Base-by-base conservation (phyloP, 2,797 vertebrate genomes). In the Malurus splendens region DNA sequence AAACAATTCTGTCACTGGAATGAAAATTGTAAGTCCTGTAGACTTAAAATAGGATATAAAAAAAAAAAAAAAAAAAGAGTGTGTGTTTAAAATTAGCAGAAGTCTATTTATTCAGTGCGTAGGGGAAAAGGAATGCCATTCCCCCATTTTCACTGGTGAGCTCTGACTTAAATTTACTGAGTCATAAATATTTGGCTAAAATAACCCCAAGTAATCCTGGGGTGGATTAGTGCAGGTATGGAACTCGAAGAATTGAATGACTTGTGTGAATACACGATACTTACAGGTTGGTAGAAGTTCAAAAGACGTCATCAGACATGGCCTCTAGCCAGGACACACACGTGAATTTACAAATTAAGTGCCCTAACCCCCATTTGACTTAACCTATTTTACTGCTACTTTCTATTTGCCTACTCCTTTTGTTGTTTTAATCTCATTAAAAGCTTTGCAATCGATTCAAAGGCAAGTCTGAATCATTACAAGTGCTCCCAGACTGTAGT, bases 181-280 rank as follows among this genome's bases (percentile, higher is more conserved):
- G 79, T 85, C 66, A 87, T 87, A 95, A 90, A 93, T 92, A 87
- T 89, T 92, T 93, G 77, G 66, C 90, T 93, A 90, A 89, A 90
- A 92, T 87, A 89, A 90, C 68, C 78, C 52, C 38, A 72, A 81
- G 51, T 86, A 90, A 89, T 89, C 80, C 79, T 51, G 59, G 59
- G 41, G 32, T 71, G 66, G 84, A 77, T 92, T 92, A 94, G 51
- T 41, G 47, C 82, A 93, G 77, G 76, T 92, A 87, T 55, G 66
- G 79, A 83, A 72, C 66, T 81, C 24, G 19, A 81, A 65, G 56
- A 82, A 45, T 8, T 78, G 48, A 80, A 39, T 62, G 55, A 80
- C 51, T 86, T 72, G 59, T 68, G 74, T 82, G 84, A 77, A 78
- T 59, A 39, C 32, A 27, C 18, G 80, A 38, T 62, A 81, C 64